Percentiles rank a stretch among this genome's conserved stretches.
Evolutionary conservation across 35 echinoderm and acorn worm species (phyloP).

Genomic region (Strongylocentrotus purpuratus): DNA sequence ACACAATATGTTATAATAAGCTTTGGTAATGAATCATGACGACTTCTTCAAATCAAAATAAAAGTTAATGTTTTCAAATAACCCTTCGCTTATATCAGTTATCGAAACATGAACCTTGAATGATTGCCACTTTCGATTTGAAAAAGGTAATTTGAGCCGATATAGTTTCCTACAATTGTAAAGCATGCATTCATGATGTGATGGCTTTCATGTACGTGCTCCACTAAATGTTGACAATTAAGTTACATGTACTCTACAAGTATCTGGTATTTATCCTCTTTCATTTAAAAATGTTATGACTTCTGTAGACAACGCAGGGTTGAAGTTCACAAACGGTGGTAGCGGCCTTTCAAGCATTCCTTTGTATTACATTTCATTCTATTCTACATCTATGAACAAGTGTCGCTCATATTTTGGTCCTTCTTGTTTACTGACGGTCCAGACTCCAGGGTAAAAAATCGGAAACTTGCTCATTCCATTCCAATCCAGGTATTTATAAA

Average conservation of each 20-base stretch:
- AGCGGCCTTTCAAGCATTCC: background rate
- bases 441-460: background rate
- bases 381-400: background rate
- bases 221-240: background rate
- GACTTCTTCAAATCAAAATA: too few species aligned
- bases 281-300: background rate
- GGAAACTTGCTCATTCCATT: background rate
- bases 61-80: too few species aligned
- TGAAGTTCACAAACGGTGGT: background rate
- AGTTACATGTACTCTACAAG: background rate
- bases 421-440: background rate
- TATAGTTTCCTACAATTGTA: background rate
- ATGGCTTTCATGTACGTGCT: background rate
- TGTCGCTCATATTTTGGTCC: background rate
- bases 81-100: too few species aligned
- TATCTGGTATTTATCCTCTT: background rate
- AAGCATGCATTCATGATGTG: background rate
- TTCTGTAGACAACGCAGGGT: background rate
- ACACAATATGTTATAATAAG: too few species aligned
- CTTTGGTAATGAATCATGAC: too few species aligned
- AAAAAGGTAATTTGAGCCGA: background rate
- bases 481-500: too few species aligned
- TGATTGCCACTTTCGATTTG: too few species aligned
- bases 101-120: too few species aligned
- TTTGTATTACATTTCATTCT: constrained; percentile 13